Evolutionary conservation across 2,888 invertebrate species (phyloP).

Genomic region (Drosophila nr. medialis): DNA sequence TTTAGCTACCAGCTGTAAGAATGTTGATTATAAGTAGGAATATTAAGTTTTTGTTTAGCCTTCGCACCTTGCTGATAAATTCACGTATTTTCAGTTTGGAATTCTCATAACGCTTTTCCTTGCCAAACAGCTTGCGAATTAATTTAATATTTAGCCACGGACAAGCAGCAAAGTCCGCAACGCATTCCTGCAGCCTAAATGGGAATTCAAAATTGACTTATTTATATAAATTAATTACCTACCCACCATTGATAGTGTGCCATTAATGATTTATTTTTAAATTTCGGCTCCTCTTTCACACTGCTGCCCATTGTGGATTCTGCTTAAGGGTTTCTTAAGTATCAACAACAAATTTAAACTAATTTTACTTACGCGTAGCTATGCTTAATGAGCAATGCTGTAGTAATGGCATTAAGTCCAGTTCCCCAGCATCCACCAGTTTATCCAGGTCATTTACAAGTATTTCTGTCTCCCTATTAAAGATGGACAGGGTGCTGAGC

Average conservation of each 20-base stretch:
- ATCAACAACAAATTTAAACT: background rate
- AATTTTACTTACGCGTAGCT: constrained; percentile 67
- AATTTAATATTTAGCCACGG: constrained; percentile 11
- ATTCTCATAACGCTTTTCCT: constrained; percentile 5
- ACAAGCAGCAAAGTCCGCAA: background rate
- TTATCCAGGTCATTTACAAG: constrained; percentile 53
- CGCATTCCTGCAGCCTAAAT: constrained; percentile 14
- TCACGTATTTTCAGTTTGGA: background rate
- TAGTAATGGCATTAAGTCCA: constrained; percentile 39
- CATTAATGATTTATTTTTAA: constrained; percentile 22
- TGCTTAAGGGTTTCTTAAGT: background rate
- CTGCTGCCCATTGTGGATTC: constrained; percentile 51
- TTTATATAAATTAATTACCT: background rate
- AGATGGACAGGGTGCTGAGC: constrained; percentile 73
- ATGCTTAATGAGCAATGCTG: constrained; percentile 59
- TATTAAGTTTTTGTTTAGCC: no score
- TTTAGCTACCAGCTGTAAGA: background rate
- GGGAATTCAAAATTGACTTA: no score
- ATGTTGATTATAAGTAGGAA: background rate
- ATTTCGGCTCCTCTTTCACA: constrained; percentile 20
- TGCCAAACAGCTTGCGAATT: constrained; percentile 17
- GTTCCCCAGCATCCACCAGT: constrained; percentile 46
- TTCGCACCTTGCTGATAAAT: constrained; percentile 16
- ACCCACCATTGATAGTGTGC: constrained; percentile 2
- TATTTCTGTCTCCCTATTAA: constrained; percentile 65